Conservation (phyloP, 2,888 invertebrate species). For the Callosobruchus maculatus region DNA sequence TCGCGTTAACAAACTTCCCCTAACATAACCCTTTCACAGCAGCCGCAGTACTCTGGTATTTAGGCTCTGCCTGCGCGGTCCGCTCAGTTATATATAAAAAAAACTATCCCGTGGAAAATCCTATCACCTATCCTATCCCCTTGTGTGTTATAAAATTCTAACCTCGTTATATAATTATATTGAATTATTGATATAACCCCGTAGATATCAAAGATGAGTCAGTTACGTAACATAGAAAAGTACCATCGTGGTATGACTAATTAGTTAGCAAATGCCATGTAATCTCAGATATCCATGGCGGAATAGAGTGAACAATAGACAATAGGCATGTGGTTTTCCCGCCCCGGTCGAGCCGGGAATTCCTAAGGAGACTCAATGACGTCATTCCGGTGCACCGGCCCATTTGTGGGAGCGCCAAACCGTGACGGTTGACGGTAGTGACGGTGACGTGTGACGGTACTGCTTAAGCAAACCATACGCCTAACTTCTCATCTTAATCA, state of each 20-base stretch:
- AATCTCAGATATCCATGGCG: background rate
- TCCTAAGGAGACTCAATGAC: background rate
- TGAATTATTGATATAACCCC: too few relatives aligned
- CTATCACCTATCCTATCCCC: too few relatives aligned
- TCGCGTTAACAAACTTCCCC: too few relatives aligned
- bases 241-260: background rate
- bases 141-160: too few relatives aligned
- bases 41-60: too few relatives aligned
- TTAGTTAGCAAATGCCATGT: background rate
- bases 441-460: background rate
- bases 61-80: too few relatives aligned
- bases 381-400: background rate
- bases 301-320: background rate
- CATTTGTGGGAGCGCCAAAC: background rate
- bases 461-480: background rate
- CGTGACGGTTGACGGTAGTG: too few relatives aligned
- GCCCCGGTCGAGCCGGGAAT: background rate
- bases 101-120: too few relatives aligned
- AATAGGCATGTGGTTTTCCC: background rate
- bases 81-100: too few relatives aligned
- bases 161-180: too few relatives aligned
- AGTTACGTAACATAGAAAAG: background rate
- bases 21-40: too few relatives aligned
- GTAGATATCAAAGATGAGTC: background rate
- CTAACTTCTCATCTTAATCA: too few relatives aligned